Base-by-base conservation (phyloP, 2,113 vertebrate genomes). In the Neotragus moschatus region DNA sequence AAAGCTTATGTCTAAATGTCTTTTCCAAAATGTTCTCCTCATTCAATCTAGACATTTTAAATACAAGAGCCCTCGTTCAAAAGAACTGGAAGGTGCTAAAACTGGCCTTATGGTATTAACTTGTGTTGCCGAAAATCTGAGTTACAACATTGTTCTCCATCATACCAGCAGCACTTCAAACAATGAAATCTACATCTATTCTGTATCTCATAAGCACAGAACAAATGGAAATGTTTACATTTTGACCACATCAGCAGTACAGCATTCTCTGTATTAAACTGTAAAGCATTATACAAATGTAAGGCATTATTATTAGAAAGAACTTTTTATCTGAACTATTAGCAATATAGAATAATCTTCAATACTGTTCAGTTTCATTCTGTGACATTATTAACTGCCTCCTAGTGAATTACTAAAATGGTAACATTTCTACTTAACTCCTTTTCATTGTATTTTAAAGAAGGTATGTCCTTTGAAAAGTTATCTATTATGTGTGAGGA, bases 401-500 rank as follows among this genome's bases (percentile, higher is more conserved):
- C 56, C 39, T 96, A 91, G 53, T 87, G 30, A 97, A 97, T 73
- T 95, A 92, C 21, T 90, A 90, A 97, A 88, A 97, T 53, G 47
- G 1, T 3, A 91, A 53, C 21, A 66, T 49, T 97, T 86, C 94
- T 95, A 94, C 93, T 90, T 91, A 97, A 92, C 53, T 96, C n/a
- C 21, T 80, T 97, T 96, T 97, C 93, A 23, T 26, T 88, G 47
- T 63, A 94, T 45, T 98, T 98, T 90, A 92, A 88, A 97, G 92
- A 96, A 39, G 53, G 70, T 9, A n/a, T 96, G 30, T 98, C 96
- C 97, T 98, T 98, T 99, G 98, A 98, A 98, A 97, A 98, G 92
- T 96, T 97, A 96, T 91, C 98, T 99, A 98, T 97, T 97, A 92
- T 93, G 96, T 95, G 2, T 96, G 96, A 98, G 49, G 89, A 97